Evolutionary conservation across 2,888 invertebrate species (phyloP).

Genomic region (Ariolimax columbianus): DNA sequence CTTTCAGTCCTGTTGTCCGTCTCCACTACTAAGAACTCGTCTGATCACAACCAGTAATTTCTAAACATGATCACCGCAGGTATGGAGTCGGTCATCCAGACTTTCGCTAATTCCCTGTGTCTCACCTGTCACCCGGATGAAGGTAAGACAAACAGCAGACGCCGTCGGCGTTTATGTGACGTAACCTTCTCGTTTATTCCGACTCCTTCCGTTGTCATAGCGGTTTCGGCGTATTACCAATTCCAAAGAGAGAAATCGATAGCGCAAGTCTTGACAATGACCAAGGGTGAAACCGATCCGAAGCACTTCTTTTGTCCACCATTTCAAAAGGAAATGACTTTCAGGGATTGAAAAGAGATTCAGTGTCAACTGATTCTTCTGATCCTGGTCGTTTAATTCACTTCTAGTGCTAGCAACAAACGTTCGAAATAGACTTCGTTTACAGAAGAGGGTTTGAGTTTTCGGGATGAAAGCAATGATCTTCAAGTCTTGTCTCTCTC

Average conservation of each 20-base stretch:
- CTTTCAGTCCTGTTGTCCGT: not conserved
- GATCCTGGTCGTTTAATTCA: conserved; percentile 25
- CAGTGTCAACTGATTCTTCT: not conserved
- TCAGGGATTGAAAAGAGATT: not conserved
- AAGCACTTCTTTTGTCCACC: not conserved
- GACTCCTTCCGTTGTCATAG: not conserved
- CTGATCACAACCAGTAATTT: not conserved
- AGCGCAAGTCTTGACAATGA: not conserved
- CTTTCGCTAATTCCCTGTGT: not conserved
- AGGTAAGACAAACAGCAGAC: not conserved
- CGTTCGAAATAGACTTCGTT: not conserved
- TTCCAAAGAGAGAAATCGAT: not conserved
- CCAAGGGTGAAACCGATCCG: not conserved
- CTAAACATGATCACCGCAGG: not conserved
- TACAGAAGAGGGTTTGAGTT: too few relatives aligned
- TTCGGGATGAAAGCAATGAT: too few relatives aligned
- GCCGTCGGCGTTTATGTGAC: not conserved
- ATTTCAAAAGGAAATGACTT: not conserved
- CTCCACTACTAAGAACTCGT: not conserved
- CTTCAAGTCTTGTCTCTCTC: too few relatives aligned
- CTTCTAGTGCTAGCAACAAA: not conserved
- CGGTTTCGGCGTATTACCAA: not conserved
- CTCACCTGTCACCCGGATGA: conserved; percentile 30
- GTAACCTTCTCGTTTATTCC: not conserved
- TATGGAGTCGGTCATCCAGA: not conserved